phyloP scores from a whole-genome alignment of 2,797 vertebrate genomes.

The Rhodeus uyekii region DNA sequence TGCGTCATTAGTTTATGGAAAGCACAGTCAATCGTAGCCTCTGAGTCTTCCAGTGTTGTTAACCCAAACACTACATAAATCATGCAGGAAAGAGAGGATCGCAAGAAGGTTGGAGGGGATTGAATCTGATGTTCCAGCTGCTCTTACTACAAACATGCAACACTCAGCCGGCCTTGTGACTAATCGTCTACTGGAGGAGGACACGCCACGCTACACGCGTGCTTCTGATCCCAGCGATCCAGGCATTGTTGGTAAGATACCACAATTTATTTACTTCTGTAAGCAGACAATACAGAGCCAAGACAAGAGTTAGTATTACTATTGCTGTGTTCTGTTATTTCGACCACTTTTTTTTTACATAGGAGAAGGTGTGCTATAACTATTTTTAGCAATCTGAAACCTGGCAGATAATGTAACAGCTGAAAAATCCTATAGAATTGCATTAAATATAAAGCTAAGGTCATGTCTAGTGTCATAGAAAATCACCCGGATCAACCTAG shows the following conservation, averaged over 20 bases:
- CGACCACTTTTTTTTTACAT: background rate
- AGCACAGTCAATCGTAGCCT: background rate
- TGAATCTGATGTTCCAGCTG: conserved; percentile 85
- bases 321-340: background rate
- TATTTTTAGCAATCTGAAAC: background rate
- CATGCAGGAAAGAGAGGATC: conserved; percentile 91
- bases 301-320: background rate
- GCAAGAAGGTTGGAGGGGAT: conserved; percentile 94
- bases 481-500: background rate
- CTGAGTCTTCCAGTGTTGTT: background rate
- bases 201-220: conserved; percentile 90
- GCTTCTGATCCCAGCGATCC: conserved; percentile 91
- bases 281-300: background rate
- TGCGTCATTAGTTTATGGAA: background rate
- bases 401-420: background rate
- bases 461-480: background rate
- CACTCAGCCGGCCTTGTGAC: conserved; percentile 82
- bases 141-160: conserved; percentile 81
- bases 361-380: background rate
- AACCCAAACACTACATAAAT: background rate
- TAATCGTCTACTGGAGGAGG: conserved; percentile 92
- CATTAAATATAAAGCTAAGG: background rate
- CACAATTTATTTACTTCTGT: background rate
- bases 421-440: background rate
- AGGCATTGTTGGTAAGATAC: conserved; percentile 79